phyloP scores from a whole-genome alignment of 2,888 invertebrate species.

The Drosophila sordidapex region DNA sequence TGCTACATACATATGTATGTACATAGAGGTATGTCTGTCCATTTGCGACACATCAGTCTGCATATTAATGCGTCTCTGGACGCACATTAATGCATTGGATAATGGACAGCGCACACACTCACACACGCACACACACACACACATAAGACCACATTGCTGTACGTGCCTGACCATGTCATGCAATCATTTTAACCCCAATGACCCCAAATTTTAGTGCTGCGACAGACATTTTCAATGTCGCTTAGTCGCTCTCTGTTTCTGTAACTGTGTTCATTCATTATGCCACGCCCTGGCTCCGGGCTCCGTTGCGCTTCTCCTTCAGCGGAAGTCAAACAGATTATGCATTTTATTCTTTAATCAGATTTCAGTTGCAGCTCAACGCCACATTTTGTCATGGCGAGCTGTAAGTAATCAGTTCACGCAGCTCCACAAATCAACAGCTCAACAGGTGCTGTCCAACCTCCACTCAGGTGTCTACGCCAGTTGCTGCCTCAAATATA shows the following conservation, averaged over 20 bases:
- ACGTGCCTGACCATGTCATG: slow-evolving; percentile 56
- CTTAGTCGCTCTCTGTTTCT: neutral
- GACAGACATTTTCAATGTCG: slow-evolving; percentile 64
- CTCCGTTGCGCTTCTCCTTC: neutral
- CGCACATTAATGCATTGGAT: slow-evolving; percentile 77
- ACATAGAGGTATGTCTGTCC: slow-evolving; percentile 13
- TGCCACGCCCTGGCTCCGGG: neutral
- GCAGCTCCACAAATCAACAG: slow-evolving; percentile 7
- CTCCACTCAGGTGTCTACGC: neutral
- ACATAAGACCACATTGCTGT: slow-evolving; percentile 4
- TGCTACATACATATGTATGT: slow-evolving; percentile 1
- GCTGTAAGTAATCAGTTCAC: slow-evolving; percentile 9
- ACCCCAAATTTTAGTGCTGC: slow-evolving; percentile 45
- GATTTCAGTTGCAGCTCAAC: slow-evolving; percentile 13
- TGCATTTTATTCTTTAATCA: slow-evolving; percentile 21
- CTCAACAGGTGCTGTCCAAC: slow-evolving; percentile 5
- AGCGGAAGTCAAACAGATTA: slow-evolving; percentile 25
- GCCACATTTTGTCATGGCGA: neutral
- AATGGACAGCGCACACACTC: slow-evolving; percentile 51
- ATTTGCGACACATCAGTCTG: slow-evolving; percentile 48
- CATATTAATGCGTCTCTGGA: slow-evolving; percentile 77
- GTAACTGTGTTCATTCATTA: neutral
- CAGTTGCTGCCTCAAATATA: neutral
- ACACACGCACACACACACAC: slow-evolving; percentile 12
- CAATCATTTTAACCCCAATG: slow-evolving; percentile 75